These are phyloP conservation scores for Peucedramus taeniatus DNA, from an alignment of 2,113 vertebrate genomes.

Conservation along the genomic window DNA sequence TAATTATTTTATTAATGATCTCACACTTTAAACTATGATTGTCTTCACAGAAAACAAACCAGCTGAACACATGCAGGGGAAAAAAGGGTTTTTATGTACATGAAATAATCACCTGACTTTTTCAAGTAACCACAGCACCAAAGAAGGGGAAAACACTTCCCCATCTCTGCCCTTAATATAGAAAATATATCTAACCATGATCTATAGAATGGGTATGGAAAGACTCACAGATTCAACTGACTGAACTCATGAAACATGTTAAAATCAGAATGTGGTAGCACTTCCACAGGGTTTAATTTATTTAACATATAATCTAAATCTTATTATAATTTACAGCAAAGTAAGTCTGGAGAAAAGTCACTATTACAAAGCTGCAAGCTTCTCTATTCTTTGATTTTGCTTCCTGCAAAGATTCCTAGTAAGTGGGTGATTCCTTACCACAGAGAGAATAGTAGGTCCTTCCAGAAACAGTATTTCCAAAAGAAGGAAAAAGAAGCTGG, in stretches of 20 bases:
- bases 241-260: neutral
- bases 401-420: neutral
- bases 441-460: conserved; percentile 77
- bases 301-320: neutral
- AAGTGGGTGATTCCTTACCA: conserved; percentile 70
- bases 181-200: neutral
- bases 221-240: neutral
- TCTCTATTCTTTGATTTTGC: neutral
- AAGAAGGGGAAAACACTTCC: neutral
- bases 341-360: neutral
- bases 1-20: neutral
- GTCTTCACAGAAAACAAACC: neutral
- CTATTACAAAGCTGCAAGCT: neutral
- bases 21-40: neutral
- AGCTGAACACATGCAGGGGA: neutral
- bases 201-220: neutral
- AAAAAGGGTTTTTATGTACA: neutral
- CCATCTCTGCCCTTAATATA: neutral
- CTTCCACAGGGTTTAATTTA: neutral
- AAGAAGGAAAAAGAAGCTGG: conserved; percentile 91
- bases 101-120: neutral
- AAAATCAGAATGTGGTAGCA: neutral
- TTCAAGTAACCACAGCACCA: neutral
- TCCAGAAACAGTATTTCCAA: conserved; percentile 86
- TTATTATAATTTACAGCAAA: neutral